Evolutionary conservation across 2,888 invertebrate genomes (phyloP), one percentile per base, ranked within the genome.

Genomic region (Oeneis ivallda): DNA sequence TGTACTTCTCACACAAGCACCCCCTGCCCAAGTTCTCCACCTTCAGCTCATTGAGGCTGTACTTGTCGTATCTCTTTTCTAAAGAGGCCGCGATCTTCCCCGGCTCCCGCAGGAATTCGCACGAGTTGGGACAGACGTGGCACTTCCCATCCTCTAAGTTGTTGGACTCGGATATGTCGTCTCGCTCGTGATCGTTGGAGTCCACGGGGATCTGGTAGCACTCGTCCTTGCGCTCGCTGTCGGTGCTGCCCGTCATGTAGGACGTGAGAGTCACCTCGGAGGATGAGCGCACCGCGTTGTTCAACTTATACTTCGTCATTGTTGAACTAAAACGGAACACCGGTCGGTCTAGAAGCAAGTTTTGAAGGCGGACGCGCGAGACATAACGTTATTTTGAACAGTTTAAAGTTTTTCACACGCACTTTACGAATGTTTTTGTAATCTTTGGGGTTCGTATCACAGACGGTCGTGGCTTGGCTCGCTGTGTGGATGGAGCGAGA

Each of bases 281-380:
- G 39, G 88, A 75, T 9, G 89, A 83, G 0, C 85, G 82, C 56
- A 81, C 77, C 11, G 84, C 82, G 73, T 92, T 91, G 77, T 91
- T 93, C 74, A 93, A 75, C 75, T 92, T 93, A 78, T 93, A 93
- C 76, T 93, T 93, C 61, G 93, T 93, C 93, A 93, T 93, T 70
- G 76, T 85, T 1, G 9, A 7, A 45, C 7, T 9, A 17, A 15
- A 47, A 9, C 17, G 47, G 47, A 47, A 17, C 47, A 17, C 47
- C 17, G 1, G 47, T 17, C 15, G 47, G 37, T 11, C 77, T 84
- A 88, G 71, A 85, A 87, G 62, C 80, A 65, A n/a, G 85, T 84
- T 81, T 87, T 87, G 77, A 81, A 89, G 60, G 75, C 71, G 53
- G 86, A 85, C 53, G 83, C 85, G 50, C 89, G 86, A 72, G 87